These are phyloP conservation scores for Apis dorsata DNA, from an alignment of 1,140 invertebrate species.

Conservation along the genomic window DNA sequence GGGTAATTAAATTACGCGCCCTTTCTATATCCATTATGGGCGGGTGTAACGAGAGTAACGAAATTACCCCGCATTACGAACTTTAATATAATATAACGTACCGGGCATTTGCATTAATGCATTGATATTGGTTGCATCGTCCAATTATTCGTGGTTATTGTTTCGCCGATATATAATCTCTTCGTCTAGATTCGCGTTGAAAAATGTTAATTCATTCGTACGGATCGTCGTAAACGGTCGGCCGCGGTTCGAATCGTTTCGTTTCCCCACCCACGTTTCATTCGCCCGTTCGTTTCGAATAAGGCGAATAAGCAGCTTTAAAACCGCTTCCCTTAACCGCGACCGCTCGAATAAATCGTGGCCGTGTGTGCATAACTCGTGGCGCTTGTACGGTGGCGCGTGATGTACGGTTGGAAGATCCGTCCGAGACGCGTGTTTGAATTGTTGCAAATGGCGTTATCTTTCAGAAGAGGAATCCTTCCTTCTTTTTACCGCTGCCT, in stretches of 20 bases:
- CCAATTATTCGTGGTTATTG: slow-evolving; percentile 16
- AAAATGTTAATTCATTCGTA: not conserved
- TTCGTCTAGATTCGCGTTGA: no score
- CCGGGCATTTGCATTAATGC: slow-evolving; percentile 21
- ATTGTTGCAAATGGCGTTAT: slow-evolving; percentile 50
- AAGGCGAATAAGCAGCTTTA: slow-evolving; percentile 41
- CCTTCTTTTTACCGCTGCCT: not conserved
- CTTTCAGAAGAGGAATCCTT: slow-evolving; percentile 12
- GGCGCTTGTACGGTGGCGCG: not conserved
- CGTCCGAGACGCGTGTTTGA: slow-evolving; percentile 40
- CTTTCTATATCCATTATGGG: slow-evolving; percentile 51
- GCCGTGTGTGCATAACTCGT: slow-evolving; percentile 20
- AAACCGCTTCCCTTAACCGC: slow-evolving; percentile 48
- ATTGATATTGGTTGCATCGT: slow-evolving; percentile 22
- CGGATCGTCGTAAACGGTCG: not conserved
- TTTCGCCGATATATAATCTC: not conserved
- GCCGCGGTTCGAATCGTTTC: no score
- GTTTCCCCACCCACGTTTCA: not conserved
- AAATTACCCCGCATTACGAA: slow-evolving; percentile 36
- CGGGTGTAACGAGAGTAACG: slow-evolving; percentile 40
- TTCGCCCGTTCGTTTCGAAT: not conserved
- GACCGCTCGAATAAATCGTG: slow-evolving; percentile 49
- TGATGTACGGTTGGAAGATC: slow-evolving; percentile 31
- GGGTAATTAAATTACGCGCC: slow-evolving; percentile 36
- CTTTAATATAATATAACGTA: slow-evolving; percentile 44